Percentiles rank a stretch among this genome's conserved stretches.
Evolutionary conservation across 2,888 invertebrate genomes (phyloP).

Genomic region (Leptogaster cylindrica): DNA sequence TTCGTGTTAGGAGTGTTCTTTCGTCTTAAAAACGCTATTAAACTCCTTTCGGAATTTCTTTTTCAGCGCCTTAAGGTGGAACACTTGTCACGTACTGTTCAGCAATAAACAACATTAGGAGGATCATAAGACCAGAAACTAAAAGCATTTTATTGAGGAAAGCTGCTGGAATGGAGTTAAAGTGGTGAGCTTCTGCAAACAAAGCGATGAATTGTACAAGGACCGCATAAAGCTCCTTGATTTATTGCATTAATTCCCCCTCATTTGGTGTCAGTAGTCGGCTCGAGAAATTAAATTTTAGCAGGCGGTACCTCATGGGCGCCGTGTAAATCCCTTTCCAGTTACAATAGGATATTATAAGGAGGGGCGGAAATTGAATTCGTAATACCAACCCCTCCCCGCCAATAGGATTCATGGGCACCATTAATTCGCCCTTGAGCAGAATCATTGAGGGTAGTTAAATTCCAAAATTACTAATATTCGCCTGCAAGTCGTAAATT

Average conservation of each 20-base stretch:
- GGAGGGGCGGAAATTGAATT: no score
- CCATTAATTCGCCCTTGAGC: no score
- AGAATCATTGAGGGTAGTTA: no score
- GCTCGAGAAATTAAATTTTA: slow-evolving; percentile 10
- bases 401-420: no score
- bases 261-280: not conserved
- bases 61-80: slow-evolving; percentile 15
- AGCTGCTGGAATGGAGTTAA: slow-evolving; percentile 17
- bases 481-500: not conserved
- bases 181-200: slow-evolving; percentile 30
- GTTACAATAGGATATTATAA: no score
- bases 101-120: slow-evolving; percentile 20
- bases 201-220: slow-evolving; percentile 19
- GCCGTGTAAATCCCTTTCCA: not conserved
- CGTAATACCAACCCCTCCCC: no score
- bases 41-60: slow-evolving; percentile 24
- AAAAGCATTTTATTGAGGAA: not conserved
- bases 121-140: not conserved
- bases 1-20: slow-evolving; percentile 9
- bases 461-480: no score
- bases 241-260: slow-evolving; percentile 19
- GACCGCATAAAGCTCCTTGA: slow-evolving; percentile 16
- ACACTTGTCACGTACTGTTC: slow-evolving; percentile 32
- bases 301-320: not conserved
- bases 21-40: slow-evolving; percentile 20